Percentiles rank a stretch among this genome's conserved stretches.
phyloP scores from a whole-genome alignment of 1,140 invertebrate species.

The Orius insidiosus region DNA sequence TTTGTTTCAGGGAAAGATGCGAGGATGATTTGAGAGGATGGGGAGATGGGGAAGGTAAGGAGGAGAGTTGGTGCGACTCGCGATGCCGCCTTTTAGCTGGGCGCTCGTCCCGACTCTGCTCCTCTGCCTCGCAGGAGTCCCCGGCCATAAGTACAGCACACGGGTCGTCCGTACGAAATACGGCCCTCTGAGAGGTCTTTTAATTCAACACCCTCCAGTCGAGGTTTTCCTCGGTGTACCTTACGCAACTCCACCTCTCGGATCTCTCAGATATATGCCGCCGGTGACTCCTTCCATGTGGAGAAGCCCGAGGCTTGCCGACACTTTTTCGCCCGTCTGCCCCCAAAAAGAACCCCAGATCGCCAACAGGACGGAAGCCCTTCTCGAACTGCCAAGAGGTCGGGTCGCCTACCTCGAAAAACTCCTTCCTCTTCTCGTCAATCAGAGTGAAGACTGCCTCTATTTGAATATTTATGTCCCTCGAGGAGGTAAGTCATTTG shows the following conservation, averaged over 20 bases:
- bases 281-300: slow-evolving; percentile 79
- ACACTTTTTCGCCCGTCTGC: slow-evolving; percentile 71
- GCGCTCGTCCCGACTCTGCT: slow-evolving; percentile 26
- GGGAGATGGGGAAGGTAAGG: slow-evolving; percentile 19
- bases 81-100: slow-evolving; percentile 8
- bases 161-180: slow-evolving; percentile 72
- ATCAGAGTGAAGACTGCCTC: slow-evolving; percentile 93
- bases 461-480: slow-evolving; percentile 93
- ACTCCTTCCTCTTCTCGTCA: slow-evolving; percentile 59
- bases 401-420: slow-evolving; percentile 64
- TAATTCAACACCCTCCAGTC: slow-evolving; percentile 58
- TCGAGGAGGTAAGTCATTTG: slow-evolving; percentile 46
- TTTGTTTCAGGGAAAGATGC: slow-evolving; percentile 7
- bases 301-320: slow-evolving; percentile 61
- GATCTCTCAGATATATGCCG: slow-evolving; percentile 72
- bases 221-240: slow-evolving; percentile 91
- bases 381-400: slow-evolving; percentile 55
- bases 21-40: slow-evolving; percentile 18
- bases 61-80: slow-evolving; percentile 12
- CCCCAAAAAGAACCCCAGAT: slow-evolving; percentile 63
- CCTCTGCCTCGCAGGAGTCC: slow-evolving; percentile 26
- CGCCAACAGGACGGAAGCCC: slow-evolving; percentile 49
- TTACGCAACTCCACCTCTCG: slow-evolving; percentile 69
- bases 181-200: slow-evolving; percentile 65
- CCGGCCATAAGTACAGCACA: slow-evolving; percentile 53